Base-by-base conservation (phyloP, 2,797 vertebrate species). In the Fistularia tabacaria region DNA sequence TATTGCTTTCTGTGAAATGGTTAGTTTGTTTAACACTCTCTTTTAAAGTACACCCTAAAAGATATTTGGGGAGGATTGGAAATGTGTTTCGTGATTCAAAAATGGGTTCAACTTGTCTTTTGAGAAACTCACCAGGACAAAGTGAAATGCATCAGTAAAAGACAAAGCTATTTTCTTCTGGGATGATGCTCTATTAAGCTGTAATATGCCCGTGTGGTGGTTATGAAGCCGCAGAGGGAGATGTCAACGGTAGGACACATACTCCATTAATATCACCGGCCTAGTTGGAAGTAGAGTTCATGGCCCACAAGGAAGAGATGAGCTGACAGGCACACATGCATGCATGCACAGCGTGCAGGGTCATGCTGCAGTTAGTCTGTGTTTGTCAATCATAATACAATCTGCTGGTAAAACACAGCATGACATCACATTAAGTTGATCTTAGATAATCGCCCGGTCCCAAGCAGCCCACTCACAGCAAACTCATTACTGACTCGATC, bases 211-310 rank as follows among this genome's bases (percentile, higher is more conserved):
- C 54, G 12, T 39, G 54, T 46, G 64, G 62, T 10, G 59, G 52
- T 48, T 60, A 66, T 65, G 53, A 73, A 79, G 74, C 79, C 58
- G 36, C 49, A 69, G 46, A 44, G 63, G 71, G 62, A 52, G 59
- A 69, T 69, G 76, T 80, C 81, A 79, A 47, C 50, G 49, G 59
- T 51, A 62, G 84, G 74, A 79, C 84, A 14, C 56, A 79, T 81
- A 13, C 52, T 73, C 77, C 81, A 82, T 80, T 80, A 81, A 86
- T 83, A 85, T 58, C 71, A 14, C 25, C 62, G 79, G 62, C 79
- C 77, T 71, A 79, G 62, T 79, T 85, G 66, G 71, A 79, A 56
- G 12, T 36, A 73, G 64, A 66, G 25, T 25, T 25, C 25, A 25
- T 25, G 5, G 25, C 25, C 25, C 25, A 25, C 25, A 49, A 2